Conservation (phyloP, 1,140 invertebrate genomes). For the Trichonephila clavata region DNA sequence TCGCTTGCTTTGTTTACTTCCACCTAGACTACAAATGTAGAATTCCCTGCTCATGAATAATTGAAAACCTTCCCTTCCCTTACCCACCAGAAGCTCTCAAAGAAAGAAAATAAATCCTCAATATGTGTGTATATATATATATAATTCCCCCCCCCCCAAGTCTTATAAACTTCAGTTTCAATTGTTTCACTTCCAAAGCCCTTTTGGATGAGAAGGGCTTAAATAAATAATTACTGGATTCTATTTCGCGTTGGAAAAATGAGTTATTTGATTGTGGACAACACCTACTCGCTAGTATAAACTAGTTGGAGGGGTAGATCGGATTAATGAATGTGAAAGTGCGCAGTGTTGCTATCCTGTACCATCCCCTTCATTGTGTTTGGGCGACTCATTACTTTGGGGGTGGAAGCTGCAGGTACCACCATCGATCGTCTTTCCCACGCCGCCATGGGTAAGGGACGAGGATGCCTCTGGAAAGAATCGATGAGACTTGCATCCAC, state of each 20-base stretch:
- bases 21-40: background rate
- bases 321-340: background rate
- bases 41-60: background rate
- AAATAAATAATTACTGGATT: constrained; percentile 13
- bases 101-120: background rate
- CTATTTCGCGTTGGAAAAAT: background rate
- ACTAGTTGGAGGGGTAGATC: background rate
- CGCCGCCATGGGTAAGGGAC: background rate
- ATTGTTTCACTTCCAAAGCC: background rate
- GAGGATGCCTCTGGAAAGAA: background rate
- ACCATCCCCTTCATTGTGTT: background rate
- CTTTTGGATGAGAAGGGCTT: background rate
- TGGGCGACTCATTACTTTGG: constrained; percentile 7
- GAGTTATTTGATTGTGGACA: background rate
- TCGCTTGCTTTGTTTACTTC: background rate
- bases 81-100: background rate
- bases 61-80: constrained; percentile 1
- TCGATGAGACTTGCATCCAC: background rate
- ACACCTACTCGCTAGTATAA: background rate
- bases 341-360: background rate
- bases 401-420: constrained; percentile 28
- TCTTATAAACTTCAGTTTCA: background rate
- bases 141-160: background rate
- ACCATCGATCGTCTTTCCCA: background rate
- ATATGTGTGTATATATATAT: too few species aligned